phyloP scores from a whole-genome alignment of 2,113 vertebrate genomes.

The Uria aalge region DNA sequence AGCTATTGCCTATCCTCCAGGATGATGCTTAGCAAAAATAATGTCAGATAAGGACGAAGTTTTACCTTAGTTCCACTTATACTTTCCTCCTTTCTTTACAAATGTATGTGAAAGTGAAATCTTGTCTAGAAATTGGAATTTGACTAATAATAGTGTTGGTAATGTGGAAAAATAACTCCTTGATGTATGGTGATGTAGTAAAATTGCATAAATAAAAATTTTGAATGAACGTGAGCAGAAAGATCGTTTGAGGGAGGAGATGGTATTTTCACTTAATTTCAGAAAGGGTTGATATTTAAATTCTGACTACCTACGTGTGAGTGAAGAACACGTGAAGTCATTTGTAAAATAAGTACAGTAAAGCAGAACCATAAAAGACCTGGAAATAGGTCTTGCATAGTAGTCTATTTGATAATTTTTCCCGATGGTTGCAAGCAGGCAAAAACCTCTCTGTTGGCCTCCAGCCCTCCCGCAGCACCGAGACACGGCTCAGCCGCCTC shows the following conservation, averaged over 20 bases:
- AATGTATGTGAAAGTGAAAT: neutral
- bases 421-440: neutral
- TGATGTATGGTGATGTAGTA: neutral
- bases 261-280: neutral
- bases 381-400: neutral
- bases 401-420: neutral
- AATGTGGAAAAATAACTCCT: neutral
- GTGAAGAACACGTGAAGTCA: neutral
- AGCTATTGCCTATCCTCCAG: neutral
- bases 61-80: neutral
- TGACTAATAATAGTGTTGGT: neutral
- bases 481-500: rapidly evolving
- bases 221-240: neutral
- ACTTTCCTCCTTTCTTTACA: neutral
- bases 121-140: neutral
- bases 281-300: neutral
- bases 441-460: neutral
- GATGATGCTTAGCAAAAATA: neutral
- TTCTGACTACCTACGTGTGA: neutral
- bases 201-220: neutral
- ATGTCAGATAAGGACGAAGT: neutral
- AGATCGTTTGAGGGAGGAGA: neutral
- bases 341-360: neutral
- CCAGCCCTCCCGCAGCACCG: rapidly evolving
- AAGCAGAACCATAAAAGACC: neutral